phyloP scores from a whole-genome alignment of 2,113 vertebrate genomes.

The Hippopotamus amphibius region DNA sequence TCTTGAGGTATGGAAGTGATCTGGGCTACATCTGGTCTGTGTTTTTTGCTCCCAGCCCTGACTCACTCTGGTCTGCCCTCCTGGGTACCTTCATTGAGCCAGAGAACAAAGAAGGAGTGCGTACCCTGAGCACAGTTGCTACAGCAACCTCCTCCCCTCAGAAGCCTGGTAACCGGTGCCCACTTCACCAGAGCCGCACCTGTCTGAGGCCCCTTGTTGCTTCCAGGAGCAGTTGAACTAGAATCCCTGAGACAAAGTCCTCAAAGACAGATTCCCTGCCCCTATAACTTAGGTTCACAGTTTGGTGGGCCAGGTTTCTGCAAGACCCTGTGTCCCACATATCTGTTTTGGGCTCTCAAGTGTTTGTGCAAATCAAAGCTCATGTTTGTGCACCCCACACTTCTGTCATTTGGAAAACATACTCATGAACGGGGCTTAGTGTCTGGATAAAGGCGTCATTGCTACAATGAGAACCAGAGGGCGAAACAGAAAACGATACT shows the following conservation, averaged over 20 bases:
- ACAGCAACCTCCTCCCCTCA: background rate
- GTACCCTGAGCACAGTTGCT: background rate
- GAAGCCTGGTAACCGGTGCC: background rate
- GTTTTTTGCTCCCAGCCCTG: background rate
- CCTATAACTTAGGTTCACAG: background rate
- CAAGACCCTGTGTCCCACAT: background rate
- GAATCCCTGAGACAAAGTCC: background rate
- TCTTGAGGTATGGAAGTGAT: background rate
- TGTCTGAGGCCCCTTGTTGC: background rate
- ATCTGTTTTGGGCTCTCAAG: background rate
- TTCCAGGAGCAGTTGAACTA: background rate
- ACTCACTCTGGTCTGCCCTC: background rate
- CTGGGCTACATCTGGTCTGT: background rate
- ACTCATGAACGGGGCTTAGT: background rate
- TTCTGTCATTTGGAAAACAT: background rate
- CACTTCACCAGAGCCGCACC: background rate
- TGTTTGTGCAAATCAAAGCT: background rate
- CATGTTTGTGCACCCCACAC: background rate
- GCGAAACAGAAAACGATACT: conserved; percentile 60
- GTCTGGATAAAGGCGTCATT: conserved; percentile 37
- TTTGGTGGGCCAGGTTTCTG: background rate
- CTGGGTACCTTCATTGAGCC: background rate
- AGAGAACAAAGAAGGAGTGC: conserved; percentile 41
- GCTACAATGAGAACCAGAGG: conserved; percentile 60
- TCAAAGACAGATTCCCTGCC: background rate